Evolutionary conservation across 1,140 invertebrate genomes (phyloP).

Genomic region (Chelonus insularis): DNA sequence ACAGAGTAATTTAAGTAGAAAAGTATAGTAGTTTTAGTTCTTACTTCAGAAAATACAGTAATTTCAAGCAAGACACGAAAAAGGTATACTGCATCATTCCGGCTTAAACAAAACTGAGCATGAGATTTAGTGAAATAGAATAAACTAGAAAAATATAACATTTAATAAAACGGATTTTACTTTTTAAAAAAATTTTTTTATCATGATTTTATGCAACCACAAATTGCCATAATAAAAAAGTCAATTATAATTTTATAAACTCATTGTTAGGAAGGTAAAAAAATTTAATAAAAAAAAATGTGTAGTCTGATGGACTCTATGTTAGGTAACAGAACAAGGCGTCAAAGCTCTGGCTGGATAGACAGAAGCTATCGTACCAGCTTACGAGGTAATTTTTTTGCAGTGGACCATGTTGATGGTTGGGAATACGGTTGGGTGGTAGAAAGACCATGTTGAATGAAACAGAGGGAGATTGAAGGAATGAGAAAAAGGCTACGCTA

Average conservation of each 20-base stretch:
- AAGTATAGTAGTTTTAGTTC: neutral
- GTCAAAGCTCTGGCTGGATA: neutral
- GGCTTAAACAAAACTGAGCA: too few species aligned
- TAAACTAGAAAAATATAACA: too few species aligned
- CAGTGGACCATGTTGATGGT: conserved; percentile 28
- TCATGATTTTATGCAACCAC: too few species aligned
- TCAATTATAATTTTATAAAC: too few species aligned
- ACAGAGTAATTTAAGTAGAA: neutral
- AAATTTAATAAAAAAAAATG: too few species aligned
- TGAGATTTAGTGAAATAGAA: too few species aligned
- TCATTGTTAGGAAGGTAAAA: too few species aligned
- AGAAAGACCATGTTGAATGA: neutral
- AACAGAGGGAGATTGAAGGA: neutral
- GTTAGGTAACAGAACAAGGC: neutral
- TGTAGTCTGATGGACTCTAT: too few species aligned
- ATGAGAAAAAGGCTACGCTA: neutral
- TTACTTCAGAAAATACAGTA: neutral
- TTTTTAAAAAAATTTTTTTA: too few species aligned
- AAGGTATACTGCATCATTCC: neutral
- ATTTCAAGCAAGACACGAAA: neutral
- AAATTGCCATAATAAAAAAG: too few species aligned
- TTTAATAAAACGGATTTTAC: too few species aligned
- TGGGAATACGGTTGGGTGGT: neutral
- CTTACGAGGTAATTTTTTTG: conserved; percentile 40
- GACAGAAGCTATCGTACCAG: conserved; percentile 16